Percentiles rank a stretch among this genome's conserved stretches.
These are phyloP conservation scores for Ectemnius cavifrons DNA, from an alignment of 2,888 invertebrate species.

Conservation along the genomic window DNA sequence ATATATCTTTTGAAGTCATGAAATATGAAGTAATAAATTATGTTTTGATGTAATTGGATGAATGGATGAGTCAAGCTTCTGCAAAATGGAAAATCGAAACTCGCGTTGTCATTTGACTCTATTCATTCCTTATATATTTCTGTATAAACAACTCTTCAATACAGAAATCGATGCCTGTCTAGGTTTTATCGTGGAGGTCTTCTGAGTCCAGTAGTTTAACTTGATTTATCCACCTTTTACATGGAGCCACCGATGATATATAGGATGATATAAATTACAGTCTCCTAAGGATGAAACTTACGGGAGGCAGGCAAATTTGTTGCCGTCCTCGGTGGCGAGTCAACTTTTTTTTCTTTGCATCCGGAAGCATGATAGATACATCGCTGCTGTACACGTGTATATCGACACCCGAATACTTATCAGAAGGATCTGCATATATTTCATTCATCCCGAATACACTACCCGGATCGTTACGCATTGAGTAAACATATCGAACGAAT, in stretches of 20 bases:
- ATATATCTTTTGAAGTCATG: no score
- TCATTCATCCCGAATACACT: no score
- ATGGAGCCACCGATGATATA: neutral
- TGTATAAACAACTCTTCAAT: no score
- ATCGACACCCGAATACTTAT: constrained; percentile 33
- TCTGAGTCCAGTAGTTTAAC: constrained; percentile 15
- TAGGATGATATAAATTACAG: neutral
- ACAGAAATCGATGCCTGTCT: neutral
- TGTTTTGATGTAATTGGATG: no score
- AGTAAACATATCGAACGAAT: neutral
- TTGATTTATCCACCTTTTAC: constrained; percentile 43
- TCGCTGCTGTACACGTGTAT: constrained; percentile 44
- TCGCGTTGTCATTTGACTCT: no score
- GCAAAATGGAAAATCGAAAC: no score
- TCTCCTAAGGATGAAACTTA: constrained; percentile 36
- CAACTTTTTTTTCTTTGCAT: constrained; percentile 44
- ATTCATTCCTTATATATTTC: no score
- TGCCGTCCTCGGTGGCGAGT: constrained; percentile 24
- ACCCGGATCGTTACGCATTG: no score
- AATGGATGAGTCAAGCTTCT: no score
- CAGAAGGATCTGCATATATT: no score
- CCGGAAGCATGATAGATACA: constrained; percentile 49
- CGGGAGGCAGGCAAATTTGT: constrained; percentile 52
- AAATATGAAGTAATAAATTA: no score
- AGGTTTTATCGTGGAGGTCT: neutral